These are phyloP conservation scores for Cygnus buccinator DNA, from an alignment of 2,113 vertebrate species.

Conservation along the genomic window DNA sequence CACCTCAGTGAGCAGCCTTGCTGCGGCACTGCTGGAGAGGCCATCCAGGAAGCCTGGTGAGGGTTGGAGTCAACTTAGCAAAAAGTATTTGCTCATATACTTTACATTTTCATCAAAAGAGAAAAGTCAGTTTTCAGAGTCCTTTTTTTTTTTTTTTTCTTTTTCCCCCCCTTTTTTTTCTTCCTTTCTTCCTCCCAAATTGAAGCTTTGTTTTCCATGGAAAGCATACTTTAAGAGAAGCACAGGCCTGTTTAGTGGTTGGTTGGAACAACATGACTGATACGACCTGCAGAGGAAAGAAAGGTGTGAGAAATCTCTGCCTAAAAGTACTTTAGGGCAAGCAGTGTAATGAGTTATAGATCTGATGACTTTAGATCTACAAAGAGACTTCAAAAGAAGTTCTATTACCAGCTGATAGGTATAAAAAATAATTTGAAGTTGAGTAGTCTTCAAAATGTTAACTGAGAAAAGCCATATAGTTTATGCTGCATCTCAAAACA, in stretches of 20 bases:
- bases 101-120: not conserved
- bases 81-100: not conserved
- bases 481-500: not conserved
- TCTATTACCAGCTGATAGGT: not conserved
- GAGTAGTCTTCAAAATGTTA: not conserved
- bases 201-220: not conserved
- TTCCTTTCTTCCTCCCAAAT: not conserved
- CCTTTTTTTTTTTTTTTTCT: not conserved
- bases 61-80: not conserved
- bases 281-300: not conserved
- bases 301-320: not conserved
- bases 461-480: not conserved
- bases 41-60: accelerated
- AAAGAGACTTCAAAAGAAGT: not conserved
- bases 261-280: not conserved
- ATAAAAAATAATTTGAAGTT: not conserved
- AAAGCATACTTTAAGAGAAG: not conserved
- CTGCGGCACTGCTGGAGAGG: not conserved
- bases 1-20: accelerated
- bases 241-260: not conserved
- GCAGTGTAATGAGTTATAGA: not conserved
- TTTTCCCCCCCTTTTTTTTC: too few species aligned
- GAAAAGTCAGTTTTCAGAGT: not conserved
- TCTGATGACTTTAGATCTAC: not conserved
- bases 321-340: not conserved